These are phyloP conservation scores for Ricordea florida DNA, from an alignment of 92 coral and sea anemone genomes.

Conservation along the genomic window DNA sequence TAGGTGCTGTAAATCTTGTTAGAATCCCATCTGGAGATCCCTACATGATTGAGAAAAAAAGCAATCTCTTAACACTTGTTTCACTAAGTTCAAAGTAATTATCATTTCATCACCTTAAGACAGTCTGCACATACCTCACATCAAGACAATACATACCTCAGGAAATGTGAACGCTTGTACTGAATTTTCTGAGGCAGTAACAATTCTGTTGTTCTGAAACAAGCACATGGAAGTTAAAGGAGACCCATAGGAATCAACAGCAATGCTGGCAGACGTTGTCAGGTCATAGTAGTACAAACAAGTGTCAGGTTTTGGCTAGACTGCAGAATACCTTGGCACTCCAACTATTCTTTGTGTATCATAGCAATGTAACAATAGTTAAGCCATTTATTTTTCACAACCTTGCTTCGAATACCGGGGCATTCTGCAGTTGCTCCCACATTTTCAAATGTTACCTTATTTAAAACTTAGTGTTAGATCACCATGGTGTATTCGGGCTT, in stretches of 20 bases:
- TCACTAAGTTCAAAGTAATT: background rate
- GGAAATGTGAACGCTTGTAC: constrained; percentile 96
- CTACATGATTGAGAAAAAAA: constrained; percentile 28
- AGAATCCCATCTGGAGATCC: constrained; percentile 96
- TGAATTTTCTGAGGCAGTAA: constrained; percentile 92
- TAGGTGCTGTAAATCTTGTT: constrained; percentile 90
- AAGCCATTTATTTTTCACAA: too few relatives aligned
- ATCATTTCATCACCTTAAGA: background rate
- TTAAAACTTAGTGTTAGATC: too few relatives aligned
- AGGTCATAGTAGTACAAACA: background rate
- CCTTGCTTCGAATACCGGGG: too few relatives aligned
- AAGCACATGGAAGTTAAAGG: background rate
- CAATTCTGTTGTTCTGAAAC: constrained; percentile 83
- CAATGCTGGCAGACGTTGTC: background rate
- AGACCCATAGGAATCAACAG: background rate
- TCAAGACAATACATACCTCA: constrained; percentile 55
- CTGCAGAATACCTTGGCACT: too few relatives aligned
- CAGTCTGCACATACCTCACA: background rate
- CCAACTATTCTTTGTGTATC: too few relatives aligned
- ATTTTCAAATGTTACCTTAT: too few relatives aligned
- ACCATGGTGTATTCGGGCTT: too few relatives aligned
- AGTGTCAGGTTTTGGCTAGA: background rate
- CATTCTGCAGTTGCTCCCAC: too few relatives aligned
- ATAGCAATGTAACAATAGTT: too few relatives aligned
- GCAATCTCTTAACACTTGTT: background rate